Percentiles rank a stretch among this genome's conserved stretches.
phyloP scores from a whole-genome alignment of 2,797 vertebrate species.

The Parotocinclus haroldoi region DNA sequence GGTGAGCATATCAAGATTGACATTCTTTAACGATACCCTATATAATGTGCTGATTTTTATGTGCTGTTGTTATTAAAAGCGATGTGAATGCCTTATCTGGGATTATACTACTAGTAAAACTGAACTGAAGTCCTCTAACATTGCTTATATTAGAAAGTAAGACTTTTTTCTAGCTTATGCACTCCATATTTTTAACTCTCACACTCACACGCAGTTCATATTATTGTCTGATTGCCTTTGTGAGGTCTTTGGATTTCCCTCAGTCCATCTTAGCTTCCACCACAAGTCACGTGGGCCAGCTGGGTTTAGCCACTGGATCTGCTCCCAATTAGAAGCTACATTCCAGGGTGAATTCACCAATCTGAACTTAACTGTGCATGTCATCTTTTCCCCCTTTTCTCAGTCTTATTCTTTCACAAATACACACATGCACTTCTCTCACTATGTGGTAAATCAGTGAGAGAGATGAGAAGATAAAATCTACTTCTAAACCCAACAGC shows the following conservation, averaged over 20 bases:
- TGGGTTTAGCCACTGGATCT: constrained; percentile 42
- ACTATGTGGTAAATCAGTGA: constrained; percentile 57
- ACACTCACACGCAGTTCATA: too few species aligned
- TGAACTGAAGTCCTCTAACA: not conserved
- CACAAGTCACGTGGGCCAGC: constrained; percentile 32
- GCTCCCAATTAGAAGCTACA: constrained; percentile 54
- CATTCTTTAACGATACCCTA: not conserved
- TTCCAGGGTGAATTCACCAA: constrained; percentile 53
- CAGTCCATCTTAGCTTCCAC: constrained; percentile 9
- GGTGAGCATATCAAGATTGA: not conserved
- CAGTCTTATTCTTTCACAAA: constrained; percentile 24
- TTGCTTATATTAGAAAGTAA: not conserved
- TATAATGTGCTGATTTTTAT: not conserved
- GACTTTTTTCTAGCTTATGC: too few species aligned
- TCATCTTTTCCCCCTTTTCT: constrained; percentile 54
- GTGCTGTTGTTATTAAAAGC: too few species aligned
- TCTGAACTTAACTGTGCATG: constrained; percentile 52
- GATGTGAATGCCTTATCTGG: too few species aligned
- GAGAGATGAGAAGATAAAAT: constrained; percentile 55
- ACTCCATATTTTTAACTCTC: too few species aligned
- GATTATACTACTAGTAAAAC: not conserved
- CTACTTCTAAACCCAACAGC: constrained; percentile 48
- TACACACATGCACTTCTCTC: constrained; percentile 26
- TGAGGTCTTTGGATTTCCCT: too few species aligned
- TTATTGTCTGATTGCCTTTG: too few species aligned